Evolutionary conservation across 1,140 invertebrate species (phyloP), one percentile per base, ranked within the genome.

Genomic region (Drosophila nigrodunni): DNA sequence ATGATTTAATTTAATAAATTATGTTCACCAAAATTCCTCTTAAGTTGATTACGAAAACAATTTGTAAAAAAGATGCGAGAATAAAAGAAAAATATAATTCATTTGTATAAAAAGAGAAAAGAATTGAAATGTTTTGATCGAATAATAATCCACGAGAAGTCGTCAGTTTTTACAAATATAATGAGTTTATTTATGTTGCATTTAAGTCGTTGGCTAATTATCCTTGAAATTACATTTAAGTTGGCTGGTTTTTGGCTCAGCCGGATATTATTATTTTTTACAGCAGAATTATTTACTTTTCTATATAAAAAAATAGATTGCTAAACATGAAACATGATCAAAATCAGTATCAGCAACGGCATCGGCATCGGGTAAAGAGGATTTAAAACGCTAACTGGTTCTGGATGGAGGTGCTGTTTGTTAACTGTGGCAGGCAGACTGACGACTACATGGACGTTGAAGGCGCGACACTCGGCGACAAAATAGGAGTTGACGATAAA

Each of bases 221-320:
- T 82, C 71, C 46, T 68, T 72, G 62, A 79, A 78, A 72, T 78
- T 58, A 71, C 43, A 50, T 10, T 75, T 18, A 52, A 54, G 54
- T 13, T 7, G 37, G 57, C 78, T 80, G 66, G 60, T 59, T 41
- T 55, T 41, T 18, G 62, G 34, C 25, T 52, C 41, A 46, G 43
- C 60, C 46, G 18, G 30, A 58, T 59, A 66, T 21, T 47, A 50
- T 62, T 41, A 49, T 43, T 49, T 74, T 57, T 66, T 75, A 75
- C 59, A 71, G 60, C 60, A 76, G 66, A 62, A 62, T 58, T 44
- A 66, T 78, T 30, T 61, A 77, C 65, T 82, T 67, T 72, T 67
- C 77, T 83, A 77, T 58, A 77, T 88, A 88, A 65, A 80, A 89
- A 88, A 88, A 88, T 88, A 89, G 80, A 89, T 85, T 76, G 71